Evolutionary conservation across 1,140 invertebrate genomes (phyloP).

Genomic region (Heliconius eleuchia): DNA sequence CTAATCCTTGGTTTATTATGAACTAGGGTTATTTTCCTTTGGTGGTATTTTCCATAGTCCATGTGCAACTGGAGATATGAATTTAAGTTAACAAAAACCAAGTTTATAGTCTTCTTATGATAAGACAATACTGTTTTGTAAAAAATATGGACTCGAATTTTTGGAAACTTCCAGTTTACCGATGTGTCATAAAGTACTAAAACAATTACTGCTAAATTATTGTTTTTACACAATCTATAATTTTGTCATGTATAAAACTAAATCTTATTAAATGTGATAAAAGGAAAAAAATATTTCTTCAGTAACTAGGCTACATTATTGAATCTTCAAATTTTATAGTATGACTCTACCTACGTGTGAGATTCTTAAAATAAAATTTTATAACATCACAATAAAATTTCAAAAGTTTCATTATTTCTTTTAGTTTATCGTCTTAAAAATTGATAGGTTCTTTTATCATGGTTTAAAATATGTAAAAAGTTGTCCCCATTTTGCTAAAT

Average conservation of each 20-base stretch:
- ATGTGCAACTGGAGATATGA: neutral
- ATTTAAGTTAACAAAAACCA: neutral
- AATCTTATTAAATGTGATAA: too few relatives aligned
- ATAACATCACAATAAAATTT: too few relatives aligned
- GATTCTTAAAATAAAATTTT: too few relatives aligned
- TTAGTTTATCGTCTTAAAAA: neutral
- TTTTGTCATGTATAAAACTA: neutral
- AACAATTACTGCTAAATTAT: neutral
- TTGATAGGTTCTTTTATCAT: neutral
- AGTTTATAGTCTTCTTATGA: neutral
- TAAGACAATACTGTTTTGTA: neutral
- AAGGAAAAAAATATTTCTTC: too few relatives aligned
- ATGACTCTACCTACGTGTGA: too few relatives aligned
- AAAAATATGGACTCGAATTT: neutral
- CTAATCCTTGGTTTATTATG: slow-evolving; percentile 11
- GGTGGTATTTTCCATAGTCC: slow-evolving; percentile 19
- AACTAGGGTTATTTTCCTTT: slow-evolving; percentile 15
- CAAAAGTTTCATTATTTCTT: too few relatives aligned
- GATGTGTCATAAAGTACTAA: neutral
- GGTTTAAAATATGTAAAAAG: neutral
- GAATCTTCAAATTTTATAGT: too few relatives aligned
- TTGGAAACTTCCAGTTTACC: neutral
- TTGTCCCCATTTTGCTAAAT: neutral
- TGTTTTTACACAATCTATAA: neutral
- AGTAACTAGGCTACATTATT: too few relatives aligned